Base-by-base conservation (phyloP, 2,113 vertebrate species). In the Pseudorhombus dupliciocellatus region DNA sequence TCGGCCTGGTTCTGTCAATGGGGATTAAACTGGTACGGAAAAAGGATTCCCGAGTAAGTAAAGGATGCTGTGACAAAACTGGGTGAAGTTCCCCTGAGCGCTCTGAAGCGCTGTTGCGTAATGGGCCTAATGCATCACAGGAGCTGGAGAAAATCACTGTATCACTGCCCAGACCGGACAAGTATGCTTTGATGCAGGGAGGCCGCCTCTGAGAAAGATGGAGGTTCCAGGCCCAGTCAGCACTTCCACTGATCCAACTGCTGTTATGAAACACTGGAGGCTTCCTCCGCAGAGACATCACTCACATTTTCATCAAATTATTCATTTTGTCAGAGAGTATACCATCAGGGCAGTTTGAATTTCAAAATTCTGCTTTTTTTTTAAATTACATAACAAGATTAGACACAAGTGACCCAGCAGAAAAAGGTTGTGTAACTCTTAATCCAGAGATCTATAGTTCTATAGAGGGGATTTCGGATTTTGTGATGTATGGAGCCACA, bases 151-250 rank as follows among this genome's bases (percentile, higher is more conserved):
- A 75, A 85, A 76, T 87, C 81, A 59, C 56, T 40, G 60, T 70
- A 62, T 80, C 71, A 73, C 69, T 75, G 66, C 69, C 75, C 78
- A 88, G 81, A 81, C 69, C 80, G 59, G 81, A 84, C 68, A 80
- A 86, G 69, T 73, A 81, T 76, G 78, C 46, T 88, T 90, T 89
- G 74, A 89, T 91, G 74, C 28, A 16, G 24, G 51, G 53, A 77
- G 57, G 18, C 50, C 21, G 66, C 56, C n/a, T 78, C 61, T 2
- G 44, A 69, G 58, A 58, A 50, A 73, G 80, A 59, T 21, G 9
- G 12, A 64, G 50, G 46, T 37, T 58, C 30, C 34, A 50, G 58
- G 26, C 73, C 7, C 61, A 75, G 66, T 79, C 77, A 76, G 74
- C 78, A 79, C 70, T 62, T 73, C 37, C 8, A 57, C 42, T 7